Evolutionary conservation across 2,797 vertebrate genomes (phyloP).

Genomic region (Esox masquinongy): DNA sequence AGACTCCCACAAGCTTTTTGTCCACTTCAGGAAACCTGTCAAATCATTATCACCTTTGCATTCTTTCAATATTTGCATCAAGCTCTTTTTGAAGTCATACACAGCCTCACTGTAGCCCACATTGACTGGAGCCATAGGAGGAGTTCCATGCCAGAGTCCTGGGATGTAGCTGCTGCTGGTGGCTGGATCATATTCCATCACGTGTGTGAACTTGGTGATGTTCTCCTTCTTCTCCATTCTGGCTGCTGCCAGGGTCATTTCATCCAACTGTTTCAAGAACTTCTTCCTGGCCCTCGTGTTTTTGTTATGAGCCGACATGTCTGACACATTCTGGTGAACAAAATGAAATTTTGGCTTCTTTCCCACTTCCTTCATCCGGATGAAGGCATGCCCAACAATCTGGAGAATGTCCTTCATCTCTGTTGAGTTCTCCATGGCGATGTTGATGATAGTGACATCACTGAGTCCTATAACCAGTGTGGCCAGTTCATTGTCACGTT

Average conservation of each 20-base stretch:
- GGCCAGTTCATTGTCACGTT: conserved; percentile 67
- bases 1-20: conserved; percentile 63
- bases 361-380: conserved; percentile 52
- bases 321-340: conserved; percentile 57
- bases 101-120: conserved; percentile 64
- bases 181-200: conserved; percentile 64
- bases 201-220: conserved; percentile 45
- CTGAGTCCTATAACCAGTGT: conserved; percentile 69
- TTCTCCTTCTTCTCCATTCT: conserved; percentile 53
- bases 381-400: conserved; percentile 62
- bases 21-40: conserved; percentile 55
- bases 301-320: conserved; percentile 34
- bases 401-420: conserved; percentile 61
- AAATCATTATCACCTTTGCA: conserved; percentile 47
- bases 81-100: conserved; percentile 63
- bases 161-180: conserved; percentile 67
- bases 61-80: conserved; percentile 59
- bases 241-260: conserved; percentile 39
- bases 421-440: conserved; percentile 49
- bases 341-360: conserved; percentile 65
- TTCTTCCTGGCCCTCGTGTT: conserved; percentile 34
- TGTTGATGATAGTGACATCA: conserved; percentile 61
- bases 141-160: conserved; percentile 67
- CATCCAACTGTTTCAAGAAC: conserved; percentile 38
- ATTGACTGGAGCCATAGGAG: conserved; percentile 70